Evolutionary conservation across 2,888 invertebrate species (phyloP).

Genomic region (Listrodromus nycthemerus): DNA sequence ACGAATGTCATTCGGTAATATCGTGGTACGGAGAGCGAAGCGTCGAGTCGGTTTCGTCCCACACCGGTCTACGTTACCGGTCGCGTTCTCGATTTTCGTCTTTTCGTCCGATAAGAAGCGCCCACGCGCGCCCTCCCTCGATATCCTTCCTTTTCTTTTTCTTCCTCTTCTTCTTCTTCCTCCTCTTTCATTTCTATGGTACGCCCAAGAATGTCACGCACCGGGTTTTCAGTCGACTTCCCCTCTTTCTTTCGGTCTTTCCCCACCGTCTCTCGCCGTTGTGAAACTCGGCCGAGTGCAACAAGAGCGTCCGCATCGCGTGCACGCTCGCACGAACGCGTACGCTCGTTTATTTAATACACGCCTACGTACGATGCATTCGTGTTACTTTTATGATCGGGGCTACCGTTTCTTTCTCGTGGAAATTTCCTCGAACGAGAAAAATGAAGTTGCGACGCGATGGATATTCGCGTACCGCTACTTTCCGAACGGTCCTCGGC

Average conservation of each 20-base stretch:
- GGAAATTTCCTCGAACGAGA: conserved; percentile 45
- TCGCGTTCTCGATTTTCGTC: conserved; percentile 68
- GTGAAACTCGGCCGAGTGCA: conserved; percentile 42
- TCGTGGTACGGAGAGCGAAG: conserved; percentile 60
- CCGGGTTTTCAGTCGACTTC: conserved; percentile 4
- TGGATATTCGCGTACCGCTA: too few species aligned
- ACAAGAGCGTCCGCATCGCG: conserved; percentile 64
- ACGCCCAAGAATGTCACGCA: conserved; percentile 47
- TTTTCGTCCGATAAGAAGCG: conserved; percentile 73
- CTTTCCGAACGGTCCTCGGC: too few species aligned
- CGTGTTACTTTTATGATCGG: conserved; percentile 53
- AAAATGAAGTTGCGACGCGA: conserved; percentile 52
- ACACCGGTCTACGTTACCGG: conserved; percentile 47
- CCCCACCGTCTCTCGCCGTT: not conserved
- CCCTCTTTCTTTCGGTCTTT: conserved; percentile 29
- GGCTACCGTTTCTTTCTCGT: conserved; percentile 61
- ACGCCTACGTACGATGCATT: conserved; percentile 63
- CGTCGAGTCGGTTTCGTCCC: conserved; percentile 69
- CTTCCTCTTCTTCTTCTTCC: conserved; percentile 53
- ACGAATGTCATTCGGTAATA: conserved; percentile 32
- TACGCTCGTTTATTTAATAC: conserved; percentile 70
- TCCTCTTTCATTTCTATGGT: conserved; percentile 53
- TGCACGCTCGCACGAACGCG: conserved; percentile 71
- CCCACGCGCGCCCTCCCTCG: conserved; percentile 74
- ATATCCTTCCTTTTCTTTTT: conserved; percentile 57